Evolutionary conservation across 2,113 vertebrate genomes (phyloP).

Genomic region (Pithys albifrons): DNA sequence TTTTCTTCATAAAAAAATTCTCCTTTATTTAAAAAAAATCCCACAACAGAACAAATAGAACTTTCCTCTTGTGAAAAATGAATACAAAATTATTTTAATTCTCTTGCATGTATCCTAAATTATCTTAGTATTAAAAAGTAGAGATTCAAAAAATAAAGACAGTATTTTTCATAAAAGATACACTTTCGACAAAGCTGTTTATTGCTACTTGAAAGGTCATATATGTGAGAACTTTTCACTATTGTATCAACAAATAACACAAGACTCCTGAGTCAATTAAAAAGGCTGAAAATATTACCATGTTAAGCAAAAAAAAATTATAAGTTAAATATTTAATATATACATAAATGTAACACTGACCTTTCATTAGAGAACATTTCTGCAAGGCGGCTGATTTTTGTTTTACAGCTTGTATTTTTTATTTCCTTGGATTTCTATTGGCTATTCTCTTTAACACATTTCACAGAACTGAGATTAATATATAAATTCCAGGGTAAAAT

Average conservation of each 20-base stretch:
- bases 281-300: background rate
- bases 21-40: background rate
- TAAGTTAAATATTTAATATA: background rate
- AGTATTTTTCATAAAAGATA: background rate
- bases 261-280: background rate
- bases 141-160: background rate
- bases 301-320: background rate
- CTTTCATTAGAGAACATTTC: slow-evolving; percentile 11
- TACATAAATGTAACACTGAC: background rate
- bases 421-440: background rate
- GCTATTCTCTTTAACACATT: background rate
- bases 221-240: background rate
- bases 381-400: background rate
- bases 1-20: background rate
- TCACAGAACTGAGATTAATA: background rate
- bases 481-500: background rate
- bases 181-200: background rate
- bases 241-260: background rate
- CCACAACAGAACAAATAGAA: background rate
- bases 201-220: background rate
- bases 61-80: background rate
- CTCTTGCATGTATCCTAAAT: background rate
- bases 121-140: background rate
- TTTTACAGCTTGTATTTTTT: background rate
- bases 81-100: background rate